Evolutionary conservation across 1,140 invertebrate genomes (phyloP).

Genomic region (Bombus waltoni): DNA sequence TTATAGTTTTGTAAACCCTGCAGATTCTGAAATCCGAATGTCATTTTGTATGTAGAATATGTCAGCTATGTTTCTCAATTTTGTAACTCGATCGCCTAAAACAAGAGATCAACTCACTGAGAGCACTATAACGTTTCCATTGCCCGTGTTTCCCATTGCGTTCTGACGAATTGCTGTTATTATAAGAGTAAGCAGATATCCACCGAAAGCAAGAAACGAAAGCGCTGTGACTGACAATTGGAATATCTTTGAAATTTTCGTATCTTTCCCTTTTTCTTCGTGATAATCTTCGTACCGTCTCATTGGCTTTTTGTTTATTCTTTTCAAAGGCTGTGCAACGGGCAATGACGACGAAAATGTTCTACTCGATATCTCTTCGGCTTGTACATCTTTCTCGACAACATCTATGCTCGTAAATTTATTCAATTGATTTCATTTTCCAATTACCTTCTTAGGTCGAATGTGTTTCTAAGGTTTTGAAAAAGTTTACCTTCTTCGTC

Average conservation of each 20-base stretch:
- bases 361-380: constrained; percentile 47
- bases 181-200: constrained; percentile 89
- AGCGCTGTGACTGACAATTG: constrained; percentile 88
- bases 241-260: constrained; percentile 86
- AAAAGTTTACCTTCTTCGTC: constrained; percentile 61
- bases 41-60: neutral
- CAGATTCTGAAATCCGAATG: constrained; percentile 64
- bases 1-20: constrained; percentile 67
- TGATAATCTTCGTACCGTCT: constrained; percentile 82
- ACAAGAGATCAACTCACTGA: constrained; percentile 69
- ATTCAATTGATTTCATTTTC: neutral
- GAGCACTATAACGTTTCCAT: constrained; percentile 75
- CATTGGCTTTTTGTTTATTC: constrained; percentile 65
- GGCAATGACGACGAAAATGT: constrained; percentile 54
- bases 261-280: constrained; percentile 78
- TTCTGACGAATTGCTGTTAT: constrained; percentile 87
- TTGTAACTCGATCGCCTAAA: neutral
- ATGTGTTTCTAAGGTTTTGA: neutral
- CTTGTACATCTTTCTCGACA: constrained; percentile 4
- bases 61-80: neutral
- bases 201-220: constrained; percentile 90
- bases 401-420: constrained; percentile 10
- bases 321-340: constrained; percentile 61
- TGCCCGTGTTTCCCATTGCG: constrained; percentile 13
- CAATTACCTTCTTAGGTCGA: neutral